These are phyloP conservation scores for Temnothorax curvispinosus DNA, from an alignment of 1,140 invertebrate genomes.

Conservation along the genomic window DNA sequence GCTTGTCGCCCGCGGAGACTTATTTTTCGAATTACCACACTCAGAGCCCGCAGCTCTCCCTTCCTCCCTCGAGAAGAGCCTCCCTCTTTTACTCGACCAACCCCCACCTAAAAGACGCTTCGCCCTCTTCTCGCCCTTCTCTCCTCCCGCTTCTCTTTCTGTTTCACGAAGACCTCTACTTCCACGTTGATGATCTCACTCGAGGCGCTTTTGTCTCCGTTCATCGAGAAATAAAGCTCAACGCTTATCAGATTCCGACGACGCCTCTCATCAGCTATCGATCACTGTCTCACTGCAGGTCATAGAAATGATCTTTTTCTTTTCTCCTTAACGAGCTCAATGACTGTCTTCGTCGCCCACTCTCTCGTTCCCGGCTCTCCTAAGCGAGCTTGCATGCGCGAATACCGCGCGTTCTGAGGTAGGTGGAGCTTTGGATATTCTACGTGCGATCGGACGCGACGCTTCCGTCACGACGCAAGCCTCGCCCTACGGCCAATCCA, in stretches of 20 bases:
- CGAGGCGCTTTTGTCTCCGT: not conserved
- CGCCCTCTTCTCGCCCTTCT: slow-evolving; percentile 30
- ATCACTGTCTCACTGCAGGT: slow-evolving; percentile 20
- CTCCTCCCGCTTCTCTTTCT: slow-evolving; percentile 34
- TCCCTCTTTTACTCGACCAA: slow-evolving; percentile 66
- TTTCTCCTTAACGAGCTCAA: slow-evolving; percentile 35
- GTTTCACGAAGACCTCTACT: not conserved
- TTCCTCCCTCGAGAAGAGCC: slow-evolving; percentile 63
- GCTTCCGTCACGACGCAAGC: slow-evolving; percentile 76
- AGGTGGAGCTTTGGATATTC: slow-evolving; percentile 81
- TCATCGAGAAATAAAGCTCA: not conserved
- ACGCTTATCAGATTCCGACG: not conserved
- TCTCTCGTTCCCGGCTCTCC: not conserved
- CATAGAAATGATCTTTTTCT: slow-evolving; percentile 20
- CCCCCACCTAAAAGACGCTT: slow-evolving; percentile 56
- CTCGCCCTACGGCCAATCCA: slow-evolving; percentile 84
- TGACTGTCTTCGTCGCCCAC: slow-evolving; percentile 27
- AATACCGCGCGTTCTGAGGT: slow-evolving; percentile 69
- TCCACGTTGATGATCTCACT: not conserved
- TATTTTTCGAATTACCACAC: slow-evolving; percentile 83
- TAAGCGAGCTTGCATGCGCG: slow-evolving; percentile 49
- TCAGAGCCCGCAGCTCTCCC: slow-evolving; percentile 68
- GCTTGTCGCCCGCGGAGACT: slow-evolving; percentile 80
- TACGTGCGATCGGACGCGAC: slow-evolving; percentile 58
- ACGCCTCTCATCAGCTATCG: not conserved